Percentiles rank a stretch among this genome's conserved stretches.
Evolutionary conservation across 2,888 invertebrate genomes (phyloP).

Genomic region (Pseudococcus viburni): DNA sequence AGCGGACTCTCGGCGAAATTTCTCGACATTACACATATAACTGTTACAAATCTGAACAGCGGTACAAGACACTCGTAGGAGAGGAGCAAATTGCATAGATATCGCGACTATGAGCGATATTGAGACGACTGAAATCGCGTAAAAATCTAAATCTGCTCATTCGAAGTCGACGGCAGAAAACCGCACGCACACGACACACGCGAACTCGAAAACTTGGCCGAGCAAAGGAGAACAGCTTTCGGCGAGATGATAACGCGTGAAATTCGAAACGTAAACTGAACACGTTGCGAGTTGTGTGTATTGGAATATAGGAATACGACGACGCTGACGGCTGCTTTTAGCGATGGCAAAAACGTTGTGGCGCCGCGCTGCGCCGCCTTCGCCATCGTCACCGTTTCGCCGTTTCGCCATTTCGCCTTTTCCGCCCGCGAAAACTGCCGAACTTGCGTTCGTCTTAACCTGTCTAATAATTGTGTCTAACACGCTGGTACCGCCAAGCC

Average conservation of each 20-base stretch:
- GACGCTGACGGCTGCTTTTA: slow-evolving; percentile 1
- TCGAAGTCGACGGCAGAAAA: no score
- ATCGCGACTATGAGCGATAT: no score
- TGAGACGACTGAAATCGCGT: no score
- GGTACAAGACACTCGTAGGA: no score
- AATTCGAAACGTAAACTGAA: slow-evolving; percentile 35
- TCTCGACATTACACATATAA: no score
- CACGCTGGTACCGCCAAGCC: not conserved
- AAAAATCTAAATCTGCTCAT: no score
- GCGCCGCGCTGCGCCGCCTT: no score
- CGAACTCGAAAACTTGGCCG: not conserved
- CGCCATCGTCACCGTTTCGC: slow-evolving; percentile 10
- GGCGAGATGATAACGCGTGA: slow-evolving; percentile 25
- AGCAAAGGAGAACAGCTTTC: not conserved
- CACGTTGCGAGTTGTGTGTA: not conserved
- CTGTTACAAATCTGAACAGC: no score
- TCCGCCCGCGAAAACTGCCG: slow-evolving; percentile 3
- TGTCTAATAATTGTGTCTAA: slow-evolving; percentile 27
- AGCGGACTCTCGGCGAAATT: no score
- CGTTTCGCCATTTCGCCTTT: not conserved
- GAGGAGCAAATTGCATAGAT: no score
- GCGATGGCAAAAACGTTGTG: slow-evolving; percentile 51
- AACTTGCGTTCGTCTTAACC: slow-evolving; percentile 26
- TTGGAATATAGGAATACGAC: not conserved
- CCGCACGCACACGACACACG: no score